Conservation (phyloP, 2,888 invertebrate species). For the Thymelicus sylvestris region DNA sequence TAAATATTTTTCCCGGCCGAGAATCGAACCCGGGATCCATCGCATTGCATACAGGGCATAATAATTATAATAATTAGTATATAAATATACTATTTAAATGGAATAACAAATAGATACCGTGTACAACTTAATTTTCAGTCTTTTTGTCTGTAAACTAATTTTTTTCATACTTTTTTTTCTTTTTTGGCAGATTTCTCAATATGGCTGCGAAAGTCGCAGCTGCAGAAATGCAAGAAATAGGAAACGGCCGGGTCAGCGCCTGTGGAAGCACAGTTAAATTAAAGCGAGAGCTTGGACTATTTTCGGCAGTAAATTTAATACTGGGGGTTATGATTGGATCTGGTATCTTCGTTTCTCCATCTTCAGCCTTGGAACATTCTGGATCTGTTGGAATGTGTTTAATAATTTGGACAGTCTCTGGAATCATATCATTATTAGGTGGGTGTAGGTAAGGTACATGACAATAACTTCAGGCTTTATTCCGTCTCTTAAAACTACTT, state of each 20-base stretch:
- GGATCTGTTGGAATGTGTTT: slow-evolving; percentile 93
- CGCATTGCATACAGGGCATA: no score
- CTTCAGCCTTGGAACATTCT: slow-evolving; percentile 89
- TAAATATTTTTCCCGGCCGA: no score
- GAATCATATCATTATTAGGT: slow-evolving; percentile 91
- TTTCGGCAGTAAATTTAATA: slow-evolving; percentile 93
- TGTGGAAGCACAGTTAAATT: slow-evolving; percentile 83
- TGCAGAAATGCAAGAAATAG: slow-evolving; percentile 39
- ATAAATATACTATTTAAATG: no score
- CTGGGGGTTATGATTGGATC: slow-evolving; percentile 96
- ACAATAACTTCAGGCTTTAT: not conserved
- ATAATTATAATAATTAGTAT: no score
- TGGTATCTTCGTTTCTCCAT: slow-evolving; percentile 94
- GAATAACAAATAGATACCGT: no score
- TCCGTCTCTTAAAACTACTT: not conserved
- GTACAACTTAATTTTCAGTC: no score
- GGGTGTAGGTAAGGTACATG: slow-evolving; percentile 76
- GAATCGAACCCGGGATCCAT: no score
- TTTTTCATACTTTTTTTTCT: slow-evolving; percentile 29
- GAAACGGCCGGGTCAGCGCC: slow-evolving; percentile 48
- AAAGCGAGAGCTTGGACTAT: slow-evolving; percentile 90
- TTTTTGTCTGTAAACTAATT: no score
- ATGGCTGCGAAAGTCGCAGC: slow-evolving; percentile 60
- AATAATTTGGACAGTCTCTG: slow-evolving; percentile 91
- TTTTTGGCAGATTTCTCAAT: slow-evolving; percentile 52